Evolutionary conservation across 2,888 invertebrate species (phyloP).

Genomic region (Scaptomyza parva): DNA sequence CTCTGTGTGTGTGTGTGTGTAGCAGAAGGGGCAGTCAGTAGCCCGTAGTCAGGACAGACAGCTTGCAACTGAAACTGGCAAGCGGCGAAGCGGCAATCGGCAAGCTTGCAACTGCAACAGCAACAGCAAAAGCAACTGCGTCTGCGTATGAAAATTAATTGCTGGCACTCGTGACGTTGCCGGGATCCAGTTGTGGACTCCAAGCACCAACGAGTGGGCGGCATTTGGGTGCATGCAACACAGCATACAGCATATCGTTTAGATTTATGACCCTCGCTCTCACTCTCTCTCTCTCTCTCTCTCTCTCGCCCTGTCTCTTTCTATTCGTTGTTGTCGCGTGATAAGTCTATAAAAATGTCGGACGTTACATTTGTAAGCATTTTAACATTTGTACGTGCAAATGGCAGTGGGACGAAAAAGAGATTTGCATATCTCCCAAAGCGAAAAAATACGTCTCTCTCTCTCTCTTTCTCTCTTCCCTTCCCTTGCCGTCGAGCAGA

Average conservation of each 20-base stretch:
- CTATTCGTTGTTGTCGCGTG: conserved; percentile 65
- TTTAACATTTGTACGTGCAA: conserved; percentile 73
- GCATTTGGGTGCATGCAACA: conserved; percentile 44
- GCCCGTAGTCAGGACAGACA: conserved; percentile 1
- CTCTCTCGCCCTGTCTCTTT: not conserved
- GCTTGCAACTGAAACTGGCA: conserved; percentile 26
- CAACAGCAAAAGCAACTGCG: too few species aligned
- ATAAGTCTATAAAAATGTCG: conserved; percentile 77
- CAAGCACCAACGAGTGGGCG: conserved; percentile 75
- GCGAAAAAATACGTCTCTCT: conserved; percentile 2
- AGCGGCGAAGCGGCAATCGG: too few species aligned
- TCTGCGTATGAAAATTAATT: conserved; percentile 80
- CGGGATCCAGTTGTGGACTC: conserved; percentile 23
- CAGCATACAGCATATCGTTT: conserved; percentile 63
- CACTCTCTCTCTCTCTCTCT: conserved; percentile 2
- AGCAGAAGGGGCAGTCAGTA: conserved; percentile 2
- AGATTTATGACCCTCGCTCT: conserved; percentile 63
- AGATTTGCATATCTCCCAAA: conserved; percentile 68
- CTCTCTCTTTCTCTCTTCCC: conserved; percentile 19
- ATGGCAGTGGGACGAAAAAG: conserved; percentile 71
- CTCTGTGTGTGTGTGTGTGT: conserved; percentile 16
- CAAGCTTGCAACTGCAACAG: too few species aligned
- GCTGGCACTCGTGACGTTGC: conserved; percentile 78
- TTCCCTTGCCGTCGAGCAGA: too few species aligned
- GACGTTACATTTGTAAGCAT: conserved; percentile 51